A percentile compares a stretch with the other conserved stretches of the same genome.
Evolutionary conservation across 2,888 invertebrate genomes (phyloP).

Genomic region (Fissipunctia ypsillon): DNA sequence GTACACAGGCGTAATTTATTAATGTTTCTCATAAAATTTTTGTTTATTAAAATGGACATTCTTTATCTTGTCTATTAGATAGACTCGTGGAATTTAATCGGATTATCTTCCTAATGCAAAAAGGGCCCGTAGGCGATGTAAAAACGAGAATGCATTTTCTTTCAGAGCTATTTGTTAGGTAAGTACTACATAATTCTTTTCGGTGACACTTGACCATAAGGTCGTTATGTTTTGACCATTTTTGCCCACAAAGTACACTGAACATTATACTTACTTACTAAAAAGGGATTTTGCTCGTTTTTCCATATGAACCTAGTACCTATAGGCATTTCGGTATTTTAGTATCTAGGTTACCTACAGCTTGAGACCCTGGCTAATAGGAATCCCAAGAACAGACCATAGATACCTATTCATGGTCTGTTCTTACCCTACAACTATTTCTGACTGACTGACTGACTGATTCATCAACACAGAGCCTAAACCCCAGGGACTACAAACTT

Average conservation of each 20-base stretch:
- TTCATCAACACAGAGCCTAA: too few species aligned
- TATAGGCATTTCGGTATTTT: neutral
- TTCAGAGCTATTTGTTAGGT: neutral
- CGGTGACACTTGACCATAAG: neutral
- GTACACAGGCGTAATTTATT: neutral
- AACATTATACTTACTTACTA: too few species aligned
- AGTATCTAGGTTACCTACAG: neutral
- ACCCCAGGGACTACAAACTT: too few species aligned
- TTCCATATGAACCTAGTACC: neutral
- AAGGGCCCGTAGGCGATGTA: neutral
- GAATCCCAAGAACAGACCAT: too few species aligned
- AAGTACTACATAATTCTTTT: too few species aligned
- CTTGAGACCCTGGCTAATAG: neutral
- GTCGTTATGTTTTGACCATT: neutral
- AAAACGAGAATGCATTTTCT: constrained; percentile 9
- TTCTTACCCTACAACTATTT: too few species aligned
- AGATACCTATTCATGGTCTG: too few species aligned
- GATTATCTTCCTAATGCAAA: neutral
- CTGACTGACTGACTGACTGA: too few species aligned
- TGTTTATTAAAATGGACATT: neutral
- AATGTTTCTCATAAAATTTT: neutral
- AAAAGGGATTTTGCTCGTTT: neutral
- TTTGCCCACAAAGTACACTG: neutral
- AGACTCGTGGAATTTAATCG: neutral
- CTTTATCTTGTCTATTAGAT: neutral